Evolutionary conservation across 2,888 invertebrate species (phyloP), one percentile per base, ranked within the genome.

Genomic region (Prosopocoilus inquinatus): DNA sequence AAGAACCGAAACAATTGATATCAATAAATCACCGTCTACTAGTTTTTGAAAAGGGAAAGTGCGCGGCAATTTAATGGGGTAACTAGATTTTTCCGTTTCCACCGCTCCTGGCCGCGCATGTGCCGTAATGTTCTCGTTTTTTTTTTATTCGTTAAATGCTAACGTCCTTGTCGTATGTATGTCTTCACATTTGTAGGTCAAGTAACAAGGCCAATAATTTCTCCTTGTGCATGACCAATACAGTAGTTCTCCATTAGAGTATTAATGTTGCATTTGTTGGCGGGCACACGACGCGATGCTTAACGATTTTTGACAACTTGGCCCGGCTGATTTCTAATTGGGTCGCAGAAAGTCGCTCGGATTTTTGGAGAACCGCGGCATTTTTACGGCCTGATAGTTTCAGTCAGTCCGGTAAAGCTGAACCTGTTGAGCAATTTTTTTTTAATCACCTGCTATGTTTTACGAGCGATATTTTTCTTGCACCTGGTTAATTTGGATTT

Each of bases 201-300:
- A 75, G 75, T 75, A 78, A 78, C 78, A 78, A 78, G 78, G 78
- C 72, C 77, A 76, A 72, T 72, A 77, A 78, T 77, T 77, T 77
- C 77, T 78, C 77, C 74, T 72, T 65, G 59, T 61, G 58, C 59
- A 53, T 57, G 47, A 50, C 59, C 59, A 52, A 64, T 69, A 67
- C 69, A 70, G 67, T 64, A 66, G 67, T 69, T 68, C 63, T 67
- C 69, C 64, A 68, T 69, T 68, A 65, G 67, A 48, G 43, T 46
- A 46, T 43, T 55, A 51, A 55, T 47, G 55, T 51, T 51, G 44
- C 53, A 61, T 58, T 57, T 50, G 60, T 53, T 54, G 56, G 35
- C 51, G 20, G 20, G 20, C 7, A 28, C 20, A 28, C 20, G 20
- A 5, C 20, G 32, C 53, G 53, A 50, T 54, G 53, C 57, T 51